A percentile compares a stretch with the other conserved stretches of the same genome.
Conservation (phyloP, 2,888 invertebrate species). For the Caenorhabditis sulstoni region DNA sequence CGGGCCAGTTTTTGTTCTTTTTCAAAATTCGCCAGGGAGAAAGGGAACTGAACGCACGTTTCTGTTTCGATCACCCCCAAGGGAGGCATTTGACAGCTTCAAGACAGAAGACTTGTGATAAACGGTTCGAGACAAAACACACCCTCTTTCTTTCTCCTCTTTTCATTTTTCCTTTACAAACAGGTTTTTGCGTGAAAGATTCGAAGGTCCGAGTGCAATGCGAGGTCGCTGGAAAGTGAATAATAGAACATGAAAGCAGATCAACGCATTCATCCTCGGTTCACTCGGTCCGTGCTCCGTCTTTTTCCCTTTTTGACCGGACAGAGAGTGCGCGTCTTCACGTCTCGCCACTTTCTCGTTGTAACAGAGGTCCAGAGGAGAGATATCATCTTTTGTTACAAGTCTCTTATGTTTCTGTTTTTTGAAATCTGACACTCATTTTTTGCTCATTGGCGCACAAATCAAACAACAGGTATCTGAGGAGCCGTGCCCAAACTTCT, state of each 20-base stretch:
- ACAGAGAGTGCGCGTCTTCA: slow-evolving; percentile 28
- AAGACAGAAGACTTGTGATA: slow-evolving; percentile 37
- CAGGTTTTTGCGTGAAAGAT: slow-evolving; percentile 1
- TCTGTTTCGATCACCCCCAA: slow-evolving; percentile 44
- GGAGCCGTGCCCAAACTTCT: background rate
- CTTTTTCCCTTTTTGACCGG: slow-evolving; percentile 25
- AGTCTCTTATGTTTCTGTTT: slow-evolving; percentile 46
- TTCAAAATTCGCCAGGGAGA: slow-evolving; percentile 14
- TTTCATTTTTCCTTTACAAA: background rate
- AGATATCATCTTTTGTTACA: slow-evolving; percentile 54
- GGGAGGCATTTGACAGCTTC: slow-evolving; percentile 35
- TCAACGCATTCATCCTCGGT: slow-evolving; percentile 51
- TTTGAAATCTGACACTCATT: slow-evolving; percentile 52
- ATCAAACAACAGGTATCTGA: slow-evolving; percentile 55
- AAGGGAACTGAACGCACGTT: slow-evolving; percentile 18
- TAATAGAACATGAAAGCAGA: slow-evolving; percentile 30
- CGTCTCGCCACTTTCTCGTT: slow-evolving; percentile 20
- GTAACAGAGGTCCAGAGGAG: slow-evolving; percentile 19
- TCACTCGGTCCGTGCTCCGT: slow-evolving; percentile 19
- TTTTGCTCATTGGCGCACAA: slow-evolving; percentile 49
- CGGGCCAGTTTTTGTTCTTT: slow-evolving; percentile 1
- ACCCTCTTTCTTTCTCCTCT: background rate
- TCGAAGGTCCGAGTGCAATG: slow-evolving; percentile 34
- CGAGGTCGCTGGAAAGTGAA: slow-evolving; percentile 24
- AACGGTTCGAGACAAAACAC: slow-evolving; percentile 14